These are phyloP conservation scores for Trachemys scripta DNA, from an alignment of 2,113 vertebrate species.

Conservation along the genomic window DNA sequence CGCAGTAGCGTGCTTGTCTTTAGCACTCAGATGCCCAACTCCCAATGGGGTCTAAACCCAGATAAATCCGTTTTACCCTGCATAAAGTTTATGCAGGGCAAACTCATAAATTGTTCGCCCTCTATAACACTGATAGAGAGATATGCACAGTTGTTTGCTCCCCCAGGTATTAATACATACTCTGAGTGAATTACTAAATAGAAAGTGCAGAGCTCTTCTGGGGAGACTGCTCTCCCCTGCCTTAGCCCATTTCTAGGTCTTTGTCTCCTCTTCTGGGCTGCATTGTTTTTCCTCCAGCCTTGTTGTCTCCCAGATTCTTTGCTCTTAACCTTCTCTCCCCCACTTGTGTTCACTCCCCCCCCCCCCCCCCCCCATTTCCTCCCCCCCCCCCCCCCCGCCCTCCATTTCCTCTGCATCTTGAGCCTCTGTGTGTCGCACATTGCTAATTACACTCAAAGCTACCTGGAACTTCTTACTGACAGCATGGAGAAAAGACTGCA, in stretches of 20 bases:
- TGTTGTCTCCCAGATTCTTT: background rate
- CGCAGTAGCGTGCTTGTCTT: no score
- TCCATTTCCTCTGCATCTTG: background rate
- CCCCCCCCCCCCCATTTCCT: accelerated
- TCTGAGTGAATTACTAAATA: no score
- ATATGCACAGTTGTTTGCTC: no score
- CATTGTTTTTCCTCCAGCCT: background rate
- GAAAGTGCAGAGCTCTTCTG: background rate
- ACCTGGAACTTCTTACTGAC: background rate
- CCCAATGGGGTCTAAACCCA: no score
- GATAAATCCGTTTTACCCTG: no score
- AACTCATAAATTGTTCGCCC: no score
- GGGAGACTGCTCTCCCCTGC: background rate
- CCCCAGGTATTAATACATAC: no score
- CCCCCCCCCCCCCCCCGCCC: accelerated
- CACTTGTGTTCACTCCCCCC: accelerated
- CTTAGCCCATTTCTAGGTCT: background rate
- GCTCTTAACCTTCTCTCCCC: background rate
- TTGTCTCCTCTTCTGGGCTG: background rate
- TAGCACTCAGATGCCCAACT: no score
- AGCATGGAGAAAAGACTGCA: background rate
- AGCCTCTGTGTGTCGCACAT: background rate
- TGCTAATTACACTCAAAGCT: background rate
- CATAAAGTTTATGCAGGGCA: no score
- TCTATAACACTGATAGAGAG: no score